A percentile compares a stretch with the other conserved stretches of the same genome.
Evolutionary conservation across 2,797 vertebrate species (phyloP).

Genomic region (Leuciscus waleckii): DNA sequence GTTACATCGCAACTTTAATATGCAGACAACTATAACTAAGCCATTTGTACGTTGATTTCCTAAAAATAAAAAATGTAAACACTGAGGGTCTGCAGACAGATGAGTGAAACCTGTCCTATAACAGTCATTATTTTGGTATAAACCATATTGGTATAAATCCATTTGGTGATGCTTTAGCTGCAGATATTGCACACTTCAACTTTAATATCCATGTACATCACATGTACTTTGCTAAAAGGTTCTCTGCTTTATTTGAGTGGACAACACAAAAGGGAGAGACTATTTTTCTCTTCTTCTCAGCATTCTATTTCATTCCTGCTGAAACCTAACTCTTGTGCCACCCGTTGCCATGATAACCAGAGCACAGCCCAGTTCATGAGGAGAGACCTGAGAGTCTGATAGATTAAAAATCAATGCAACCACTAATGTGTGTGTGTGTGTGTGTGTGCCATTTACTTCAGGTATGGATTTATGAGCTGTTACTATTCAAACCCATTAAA

Average conservation of each 20-base stretch:
- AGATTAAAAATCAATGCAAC: slow-evolving; percentile 49
- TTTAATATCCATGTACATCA: not conserved
- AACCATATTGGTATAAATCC: not conserved
- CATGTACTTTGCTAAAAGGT: not conserved
- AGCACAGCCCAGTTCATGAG: slow-evolving; percentile 20
- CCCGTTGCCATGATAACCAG: slow-evolving; percentile 32
- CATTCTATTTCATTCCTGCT: not conserved
- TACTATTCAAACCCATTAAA: slow-evolving; percentile 19
- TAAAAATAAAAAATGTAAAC: not conserved
- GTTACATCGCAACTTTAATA: not conserved
- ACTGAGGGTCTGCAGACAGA: not conserved
- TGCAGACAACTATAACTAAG: not conserved
- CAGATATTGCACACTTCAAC: no score
- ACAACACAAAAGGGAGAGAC: not conserved
- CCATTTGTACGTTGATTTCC: not conserved
- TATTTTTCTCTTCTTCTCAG: not conserved
- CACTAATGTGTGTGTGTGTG: slow-evolving; percentile 3
- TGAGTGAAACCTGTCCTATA: not conserved
- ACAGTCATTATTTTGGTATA: not conserved
- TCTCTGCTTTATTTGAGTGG: slow-evolving; percentile 2
- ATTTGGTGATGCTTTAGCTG: not conserved
- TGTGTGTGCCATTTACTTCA: not conserved
- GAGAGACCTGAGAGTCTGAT: slow-evolving; percentile 24
- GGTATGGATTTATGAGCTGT: slow-evolving; percentile 28
- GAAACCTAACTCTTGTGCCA: not conserved